Base-by-base conservation (phyloP, 2,113 vertebrate genomes). In the Tenebrosternarchus preto region DNA sequence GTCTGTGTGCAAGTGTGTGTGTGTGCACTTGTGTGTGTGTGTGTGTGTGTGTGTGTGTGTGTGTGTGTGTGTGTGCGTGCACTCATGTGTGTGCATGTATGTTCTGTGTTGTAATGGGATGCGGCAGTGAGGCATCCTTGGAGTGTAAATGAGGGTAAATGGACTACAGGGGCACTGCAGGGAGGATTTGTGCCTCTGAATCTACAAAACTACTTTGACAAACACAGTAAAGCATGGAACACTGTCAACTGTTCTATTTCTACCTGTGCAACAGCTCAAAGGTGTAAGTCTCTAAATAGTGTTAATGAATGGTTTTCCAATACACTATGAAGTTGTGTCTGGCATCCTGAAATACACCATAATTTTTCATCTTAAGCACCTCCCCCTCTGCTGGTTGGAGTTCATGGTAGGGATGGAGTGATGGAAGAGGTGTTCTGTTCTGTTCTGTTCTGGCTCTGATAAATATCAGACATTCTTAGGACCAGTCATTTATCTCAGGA, bases 401-500 rank as follows among this genome's bases (percentile, higher is more conserved):
- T 24, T 25, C 6, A 63, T 61, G 71, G 82, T 71, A 76, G 74
- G 76, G 63, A 78, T 76, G 76, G 61, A 82, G 76, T 72, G 70
- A 76, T 24, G 33, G 57, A 76, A 78, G 82, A 61, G 39, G 57
- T 61, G 31, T 33, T 56, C 16, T 84, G 80, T n/a, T n/a, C 76
- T 64, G 79, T 68, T 43, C 20, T 67, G 67, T 80, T 25, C 59
- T 80, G 72, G 72, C 17, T 39, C 67, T 80, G 83, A 85, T 85
- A 82, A 85, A 85, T 61, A 82, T 79, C 73, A 80, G 53, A 55
- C 81, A 67, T 80, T 76, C 67, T 76, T 82, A 80, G 12, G 29
- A 20, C 57, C 73, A 82, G 72, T 80, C 76, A 82, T 85, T 85
- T 82, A 85, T 82, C 80, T 85, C 55, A 80, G 69, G 60, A 31